phyloP scores from a whole-genome alignment of 2,888 invertebrate species.

The Polydrusus tereticollis region DNA sequence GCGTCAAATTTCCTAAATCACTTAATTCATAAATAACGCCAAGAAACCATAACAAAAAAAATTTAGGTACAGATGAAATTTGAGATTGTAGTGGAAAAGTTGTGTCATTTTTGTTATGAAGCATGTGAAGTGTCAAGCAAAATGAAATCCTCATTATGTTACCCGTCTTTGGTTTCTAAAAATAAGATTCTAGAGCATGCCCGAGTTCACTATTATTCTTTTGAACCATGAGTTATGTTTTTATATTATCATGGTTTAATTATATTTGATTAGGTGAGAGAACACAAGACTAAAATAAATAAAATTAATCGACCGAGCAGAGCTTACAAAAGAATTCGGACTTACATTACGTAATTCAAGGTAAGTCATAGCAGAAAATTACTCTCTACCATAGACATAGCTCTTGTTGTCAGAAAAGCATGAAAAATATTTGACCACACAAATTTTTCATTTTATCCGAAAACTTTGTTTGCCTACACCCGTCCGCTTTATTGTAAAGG shows the following conservation, averaged over 20 bases:
- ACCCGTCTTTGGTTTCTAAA: neutral
- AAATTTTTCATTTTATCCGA: too few species aligned
- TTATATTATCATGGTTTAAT: neutral
- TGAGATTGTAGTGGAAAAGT: conserved; percentile 22
- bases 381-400: too few species aligned
- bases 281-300: too few species aligned
- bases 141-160: conserved; percentile 35
- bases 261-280: too few species aligned
- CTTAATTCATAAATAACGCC: neutral
- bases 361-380: too few species aligned
- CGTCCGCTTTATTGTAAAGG: too few species aligned
- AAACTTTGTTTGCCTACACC: too few species aligned
- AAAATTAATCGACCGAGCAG: too few species aligned
- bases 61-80: conserved; percentile 10
- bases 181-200: neutral
- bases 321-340: too few species aligned
- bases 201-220: neutral
- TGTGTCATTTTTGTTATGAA: conserved; percentile 30
- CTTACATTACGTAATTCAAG: too few species aligned
- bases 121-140: conserved; percentile 20
- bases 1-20: neutral
- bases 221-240: neutral
- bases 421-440: too few species aligned
- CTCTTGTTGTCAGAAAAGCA: too few species aligned
- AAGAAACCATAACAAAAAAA: neutral